Conservation (phyloP, 2,888 invertebrate species). For the Agriotes lineatus region DNA sequence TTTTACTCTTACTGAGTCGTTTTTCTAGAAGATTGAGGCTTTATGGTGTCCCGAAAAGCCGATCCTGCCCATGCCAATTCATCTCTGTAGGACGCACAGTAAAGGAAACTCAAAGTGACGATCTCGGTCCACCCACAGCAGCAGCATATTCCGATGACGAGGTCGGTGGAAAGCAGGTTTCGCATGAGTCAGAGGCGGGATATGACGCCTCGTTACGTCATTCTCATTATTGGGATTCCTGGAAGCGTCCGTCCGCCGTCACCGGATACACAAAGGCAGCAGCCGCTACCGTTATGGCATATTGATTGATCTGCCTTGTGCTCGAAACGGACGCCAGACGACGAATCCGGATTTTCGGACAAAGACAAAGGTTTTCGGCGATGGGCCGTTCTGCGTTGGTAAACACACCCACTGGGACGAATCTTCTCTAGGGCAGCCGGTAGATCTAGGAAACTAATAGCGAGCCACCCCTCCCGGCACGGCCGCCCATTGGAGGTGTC, state of each 20-base stretch:
- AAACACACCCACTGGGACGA: conserved; percentile 20
- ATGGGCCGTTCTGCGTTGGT: conserved; percentile 10
- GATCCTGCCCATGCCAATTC: too few relatives aligned
- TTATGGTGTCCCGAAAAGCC: too few relatives aligned
- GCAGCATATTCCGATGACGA: conserved; percentile 30
- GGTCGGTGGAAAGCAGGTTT: conserved; percentile 18
- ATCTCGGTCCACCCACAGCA: conserved; percentile 10
- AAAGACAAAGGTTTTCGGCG: too few relatives aligned
- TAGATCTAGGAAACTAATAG: conserved; percentile 11
- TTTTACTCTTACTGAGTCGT: too few relatives aligned
- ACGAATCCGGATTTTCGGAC: background rate
- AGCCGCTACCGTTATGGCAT: conserved; percentile 29
- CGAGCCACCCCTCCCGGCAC: background rate
- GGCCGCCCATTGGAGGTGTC: background rate
- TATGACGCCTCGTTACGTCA: conserved; percentile 46
- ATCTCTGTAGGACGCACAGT: too few relatives aligned
- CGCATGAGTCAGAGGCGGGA: conserved; percentile 44
- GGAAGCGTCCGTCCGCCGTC: conserved; percentile 21
- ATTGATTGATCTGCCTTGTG: conserved; percentile 25
- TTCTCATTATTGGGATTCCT: conserved; percentile 39
- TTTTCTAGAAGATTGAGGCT: too few relatives aligned
- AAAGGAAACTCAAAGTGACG: background rate
- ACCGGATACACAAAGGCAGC: conserved; percentile 27
- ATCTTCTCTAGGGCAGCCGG: background rate
- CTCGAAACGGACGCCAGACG: background rate